Conservation (phyloP, 2,797 vertebrate species). For the Sphaeramia orbicularis region DNA sequence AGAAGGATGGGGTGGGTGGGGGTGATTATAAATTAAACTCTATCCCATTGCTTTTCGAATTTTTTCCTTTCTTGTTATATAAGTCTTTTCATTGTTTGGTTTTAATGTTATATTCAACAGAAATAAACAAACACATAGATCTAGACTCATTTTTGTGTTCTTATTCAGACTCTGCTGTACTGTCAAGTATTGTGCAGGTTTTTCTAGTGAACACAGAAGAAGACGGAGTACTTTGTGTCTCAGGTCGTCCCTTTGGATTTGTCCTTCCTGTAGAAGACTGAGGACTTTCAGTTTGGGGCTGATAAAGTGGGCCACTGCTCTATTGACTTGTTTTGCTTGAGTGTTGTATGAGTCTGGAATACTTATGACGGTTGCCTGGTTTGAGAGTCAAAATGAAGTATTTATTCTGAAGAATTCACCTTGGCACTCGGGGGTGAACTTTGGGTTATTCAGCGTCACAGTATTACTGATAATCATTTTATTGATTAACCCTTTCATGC, state of each 20-base stretch:
- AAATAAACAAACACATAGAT: no score
- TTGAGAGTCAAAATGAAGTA: background rate
- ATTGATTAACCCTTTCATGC: no score
- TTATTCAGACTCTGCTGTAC: background rate
- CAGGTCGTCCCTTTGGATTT: background rate
- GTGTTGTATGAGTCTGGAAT: background rate
- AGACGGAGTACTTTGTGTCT: background rate
- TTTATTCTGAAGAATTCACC: background rate
- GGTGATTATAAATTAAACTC: no score
- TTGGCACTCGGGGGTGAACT: background rate
- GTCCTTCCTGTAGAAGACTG: background rate
- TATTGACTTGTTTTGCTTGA: background rate
- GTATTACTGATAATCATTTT: no score
- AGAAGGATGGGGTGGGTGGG: no score
- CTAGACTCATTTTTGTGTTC: background rate
- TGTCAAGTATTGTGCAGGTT: background rate
- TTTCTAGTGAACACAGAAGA: background rate
- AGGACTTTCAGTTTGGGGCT: conserved; percentile 14
- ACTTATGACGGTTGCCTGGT: background rate
- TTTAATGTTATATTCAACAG: no score
- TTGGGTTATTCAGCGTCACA: no score
- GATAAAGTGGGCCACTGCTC: conserved; percentile 2
- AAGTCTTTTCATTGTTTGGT: no score
- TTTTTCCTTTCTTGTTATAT: no score
- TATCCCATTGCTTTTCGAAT: no score